Percentiles rank a stretch among this genome's conserved stretches.
phyloP scores from a whole-genome alignment of 2,113 vertebrate species.

The Neotragus pygmaeus region DNA sequence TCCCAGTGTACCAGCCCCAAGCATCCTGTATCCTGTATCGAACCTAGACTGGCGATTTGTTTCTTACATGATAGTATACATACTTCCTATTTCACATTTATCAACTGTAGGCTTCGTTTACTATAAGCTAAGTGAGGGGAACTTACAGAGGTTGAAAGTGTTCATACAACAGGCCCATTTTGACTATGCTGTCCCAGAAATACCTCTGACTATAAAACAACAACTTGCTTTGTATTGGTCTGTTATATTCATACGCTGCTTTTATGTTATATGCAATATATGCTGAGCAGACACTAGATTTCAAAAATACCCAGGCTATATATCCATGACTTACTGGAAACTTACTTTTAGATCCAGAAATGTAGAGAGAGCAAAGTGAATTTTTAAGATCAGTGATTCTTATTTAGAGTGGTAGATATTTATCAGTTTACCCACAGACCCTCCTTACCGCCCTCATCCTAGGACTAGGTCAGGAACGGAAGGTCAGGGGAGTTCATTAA shows the following conservation, averaged over 20 bases:
- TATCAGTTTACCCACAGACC: background rate
- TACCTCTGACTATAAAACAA: background rate
- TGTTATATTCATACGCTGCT: background rate
- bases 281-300: background rate
- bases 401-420: background rate
- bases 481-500: background rate
- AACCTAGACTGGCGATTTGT: no score
- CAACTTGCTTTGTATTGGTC: background rate
- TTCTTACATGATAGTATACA: no score
- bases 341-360: background rate
- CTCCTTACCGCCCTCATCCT: background rate
- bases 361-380: constrained; percentile 10
- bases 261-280: background rate
- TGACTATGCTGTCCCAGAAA: background rate
- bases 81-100: background rate
- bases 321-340: constrained; percentile 4
- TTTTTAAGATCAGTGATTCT: background rate
- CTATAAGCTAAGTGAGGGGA: background rate
- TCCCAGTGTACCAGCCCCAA: no score
- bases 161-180: background rate
- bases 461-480: background rate
- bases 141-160: background rate
- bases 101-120: background rate
- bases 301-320: background rate
- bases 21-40: no score